These are phyloP conservation scores for Eupithecia subfuscata DNA, from an alignment of 2,888 invertebrate species.

Conservation along the genomic window DNA sequence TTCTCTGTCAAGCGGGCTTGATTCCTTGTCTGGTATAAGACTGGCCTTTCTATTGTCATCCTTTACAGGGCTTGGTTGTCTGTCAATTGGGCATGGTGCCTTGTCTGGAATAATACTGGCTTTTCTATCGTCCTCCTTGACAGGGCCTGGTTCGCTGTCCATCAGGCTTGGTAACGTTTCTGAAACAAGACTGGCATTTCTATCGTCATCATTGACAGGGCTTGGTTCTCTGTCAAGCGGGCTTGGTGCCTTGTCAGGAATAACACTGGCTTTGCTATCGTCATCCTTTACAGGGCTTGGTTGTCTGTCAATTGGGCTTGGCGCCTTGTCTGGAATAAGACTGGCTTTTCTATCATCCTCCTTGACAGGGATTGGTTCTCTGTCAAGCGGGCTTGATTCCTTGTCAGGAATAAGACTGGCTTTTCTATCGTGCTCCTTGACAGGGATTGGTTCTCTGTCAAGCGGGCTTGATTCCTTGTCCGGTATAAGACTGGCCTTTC, in stretches of 20 bases:
- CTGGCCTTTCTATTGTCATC: no score
- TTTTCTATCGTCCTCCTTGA: no score
- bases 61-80: no score
- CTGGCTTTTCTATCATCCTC: constrained; percentile 18
- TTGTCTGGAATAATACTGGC: constrained; percentile 5
- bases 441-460: background rate
- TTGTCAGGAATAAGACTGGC: constrained; percentile 24
- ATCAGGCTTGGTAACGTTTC: no score
- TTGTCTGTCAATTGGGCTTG: background rate
- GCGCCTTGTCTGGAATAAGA: background rate
- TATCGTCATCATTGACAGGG: constrained; percentile 18
- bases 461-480: constrained; percentile 2
- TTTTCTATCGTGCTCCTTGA: constrained; percentile 18
- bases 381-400: constrained; percentile 15
- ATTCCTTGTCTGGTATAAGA: no score
- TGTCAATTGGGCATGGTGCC: no score
- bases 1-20: no score
- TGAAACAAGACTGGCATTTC: background rate
- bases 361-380: constrained; percentile 6
- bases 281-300: constrained; percentile 6
- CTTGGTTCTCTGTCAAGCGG: constrained; percentile 3
- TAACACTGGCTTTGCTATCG: background rate
- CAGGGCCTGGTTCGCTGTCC: no score
- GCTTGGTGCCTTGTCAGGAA: constrained; percentile 20
- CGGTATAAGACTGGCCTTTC: background rate